Evolutionary conservation across 2,797 vertebrate species (phyloP).

Genomic region (Silurus lanzhouensis): DNA sequence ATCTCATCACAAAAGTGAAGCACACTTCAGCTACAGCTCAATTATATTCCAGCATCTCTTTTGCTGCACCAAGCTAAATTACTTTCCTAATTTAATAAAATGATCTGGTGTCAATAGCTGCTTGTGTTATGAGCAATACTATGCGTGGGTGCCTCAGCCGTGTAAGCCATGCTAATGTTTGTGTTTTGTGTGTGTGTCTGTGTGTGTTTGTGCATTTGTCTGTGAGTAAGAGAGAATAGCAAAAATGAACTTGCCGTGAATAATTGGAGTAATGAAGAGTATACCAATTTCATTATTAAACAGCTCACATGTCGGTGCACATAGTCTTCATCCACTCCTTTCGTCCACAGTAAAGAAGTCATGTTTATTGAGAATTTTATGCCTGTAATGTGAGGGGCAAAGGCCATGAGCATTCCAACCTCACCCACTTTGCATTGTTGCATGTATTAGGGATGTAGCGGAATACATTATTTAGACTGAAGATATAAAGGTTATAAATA

Average conservation of each 20-base stretch:
- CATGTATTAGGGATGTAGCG: background rate
- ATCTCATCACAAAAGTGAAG: background rate
- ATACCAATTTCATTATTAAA: slow-evolving; percentile 39
- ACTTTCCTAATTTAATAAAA: slow-evolving; percentile 25
- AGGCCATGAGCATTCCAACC: slow-evolving; percentile 1
- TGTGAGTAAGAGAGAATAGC: slow-evolving; percentile 5
- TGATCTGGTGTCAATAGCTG: slow-evolving; percentile 25
- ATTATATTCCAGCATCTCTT: slow-evolving; percentile 26
- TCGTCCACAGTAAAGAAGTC: background rate
- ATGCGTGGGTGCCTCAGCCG: slow-evolving; percentile 10
- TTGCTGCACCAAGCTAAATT: slow-evolving; percentile 18
- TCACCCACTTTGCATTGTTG: background rate
- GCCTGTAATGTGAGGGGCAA: slow-evolving; percentile 18
- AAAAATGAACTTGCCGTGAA: slow-evolving; percentile 6
- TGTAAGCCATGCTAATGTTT: background rate
- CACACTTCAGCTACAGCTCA: slow-evolving; percentile 7
- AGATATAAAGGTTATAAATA: background rate
- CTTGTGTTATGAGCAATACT: slow-evolving; percentile 25
- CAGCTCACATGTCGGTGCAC: background rate
- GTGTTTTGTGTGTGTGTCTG: background rate
- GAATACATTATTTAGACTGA: background rate
- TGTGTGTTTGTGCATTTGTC: background rate
- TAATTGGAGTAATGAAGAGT: slow-evolving; percentile 24
- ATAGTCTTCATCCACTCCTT: slow-evolving; percentile 16
- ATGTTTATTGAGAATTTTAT: slow-evolving; percentile 20